Base-by-base conservation (phyloP, 1,140 invertebrate species). In the Stegodyphus mimosarum region DNA sequence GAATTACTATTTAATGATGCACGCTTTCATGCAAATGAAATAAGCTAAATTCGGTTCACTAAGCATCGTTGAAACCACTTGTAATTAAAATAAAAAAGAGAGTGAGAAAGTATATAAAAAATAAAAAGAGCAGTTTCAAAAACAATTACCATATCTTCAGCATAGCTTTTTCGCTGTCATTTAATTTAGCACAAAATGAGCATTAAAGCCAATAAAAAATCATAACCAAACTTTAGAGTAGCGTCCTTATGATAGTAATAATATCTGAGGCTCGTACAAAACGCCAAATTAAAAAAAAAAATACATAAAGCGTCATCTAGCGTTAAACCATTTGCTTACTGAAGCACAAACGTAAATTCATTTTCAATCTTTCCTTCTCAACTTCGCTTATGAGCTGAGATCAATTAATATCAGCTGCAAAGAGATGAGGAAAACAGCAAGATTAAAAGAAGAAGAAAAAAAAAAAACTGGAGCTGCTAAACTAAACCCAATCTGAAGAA, bases 361-460 rank as follows among this genome's bases (percentile, higher is more conserved):
- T 81, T 81, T 73, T 81, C 79, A 64, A 71, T 73, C 55, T 55
- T 17, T n/a, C 5, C 17, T 13, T 51, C 53, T 51, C n/a, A 50
- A 6, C 33, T 33, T 33, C 1, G 33, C 33, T 33, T 33, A 33
- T 17, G 33, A 75, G 73, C 53, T 50, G 52, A 75, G 81, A 83
- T 75, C 81, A 84, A 84, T 84, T 84, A 84, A 64, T 76, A 84
- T 84, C 81, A 84, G 73, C 81, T 75, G 72, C 50, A 60, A 70
- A 60, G 53, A 74, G 60, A 48, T 55, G 51, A 48, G 7, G 53
- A 18, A 81, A 81, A 49, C 60, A 81, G 63, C 33, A 73, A 71
- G 60, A 18, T 72, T 60, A 67, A 55, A 55, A 17, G 51, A 76
- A 83, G 66, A 60, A 55, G 11, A 10, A 60, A 15, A 9, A 15